Evolutionary conservation across 2,888 invertebrate species (phyloP).

Genomic region (Melinopterus prodromus): DNA sequence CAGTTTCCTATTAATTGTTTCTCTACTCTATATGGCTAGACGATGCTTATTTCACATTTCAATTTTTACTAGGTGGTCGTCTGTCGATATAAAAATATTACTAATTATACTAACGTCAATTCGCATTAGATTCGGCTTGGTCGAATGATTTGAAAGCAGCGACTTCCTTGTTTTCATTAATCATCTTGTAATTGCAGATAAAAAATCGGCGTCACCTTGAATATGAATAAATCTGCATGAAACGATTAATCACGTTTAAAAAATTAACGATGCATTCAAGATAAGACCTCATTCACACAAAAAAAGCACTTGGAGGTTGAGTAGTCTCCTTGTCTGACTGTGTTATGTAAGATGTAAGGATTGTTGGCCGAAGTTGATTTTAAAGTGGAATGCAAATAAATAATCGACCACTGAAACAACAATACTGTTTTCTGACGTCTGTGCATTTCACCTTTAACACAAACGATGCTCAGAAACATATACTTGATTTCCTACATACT

Average conservation of each 20-base stretch:
- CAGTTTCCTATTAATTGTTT: slow-evolving; percentile 28
- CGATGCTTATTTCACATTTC: background rate
- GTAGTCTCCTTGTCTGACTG: background rate
- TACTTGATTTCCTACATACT: background rate
- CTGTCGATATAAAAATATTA: background rate
- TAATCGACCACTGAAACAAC: background rate
- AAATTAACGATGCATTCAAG: background rate
- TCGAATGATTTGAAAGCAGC: background rate
- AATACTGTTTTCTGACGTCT: background rate
- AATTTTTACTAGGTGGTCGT: background rate
- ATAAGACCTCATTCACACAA: background rate
- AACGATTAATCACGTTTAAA: background rate
- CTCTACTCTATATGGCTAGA: slow-evolving; percentile 10
- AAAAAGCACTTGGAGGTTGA: background rate
- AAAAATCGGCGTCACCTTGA: background rate
- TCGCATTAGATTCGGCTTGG: background rate
- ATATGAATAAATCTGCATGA: background rate
- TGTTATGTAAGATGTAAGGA: background rate
- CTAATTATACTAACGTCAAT: background rate
- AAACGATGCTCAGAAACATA: background rate
- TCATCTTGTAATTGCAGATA: background rate
- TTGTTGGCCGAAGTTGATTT: background rate
- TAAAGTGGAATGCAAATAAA: background rate
- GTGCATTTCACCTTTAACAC: background rate
- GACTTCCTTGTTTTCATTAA: background rate